Evolutionary conservation across 2,113 vertebrate species (phyloP), one percentile per base, ranked within the genome.

Genomic region (Phoenicopterus ruber): DNA sequence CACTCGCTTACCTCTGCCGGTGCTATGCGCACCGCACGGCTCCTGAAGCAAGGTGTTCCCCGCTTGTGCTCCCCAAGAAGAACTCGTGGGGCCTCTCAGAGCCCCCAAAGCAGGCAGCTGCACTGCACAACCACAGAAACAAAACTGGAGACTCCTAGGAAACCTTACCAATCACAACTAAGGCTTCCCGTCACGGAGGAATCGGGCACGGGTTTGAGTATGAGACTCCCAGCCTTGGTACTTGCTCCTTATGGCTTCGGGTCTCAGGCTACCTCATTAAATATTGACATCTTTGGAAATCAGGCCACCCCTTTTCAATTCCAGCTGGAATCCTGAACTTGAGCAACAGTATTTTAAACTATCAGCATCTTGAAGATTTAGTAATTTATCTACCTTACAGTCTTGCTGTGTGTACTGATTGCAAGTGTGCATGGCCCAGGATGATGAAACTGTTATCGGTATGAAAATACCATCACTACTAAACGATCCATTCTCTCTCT

Each of bases 11-110:
- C 6, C 36, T 10, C 76, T 79, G 38, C 50, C 34, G 17, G 10
- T 12, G 32, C 14, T 3, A 1, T 1, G 3, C 13, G 29, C 1
- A 3, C 36, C 3, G 1, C 32, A 50, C 1, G 5, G 19, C 38
- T 83, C 57, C 42, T 59, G 57, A 59, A 63, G 52, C 32, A 71
- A 59, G 19, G 9, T 0, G 0, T n/a, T 36, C 47, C 25, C 52
- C 13, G 31, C 36, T 44, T 62, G 28, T 11, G n/a, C 40, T 70
- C 14, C 73, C 38, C 1, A 6, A 34, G 21, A 66, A 7, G 24
- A 24, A 26, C 10, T n/a, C 1, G 2, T 11, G 25, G 38, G n/a
- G 14, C 29, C 24, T 47, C 36, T 47, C 38, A 36, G 58, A n/a
- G 8, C 8, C 24, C 24, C 17, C 7, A 36, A 40, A 59, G 20